Conservation (phyloP, 2,113 vertebrate genomes). For the Odocoileus virginianus region DNA sequence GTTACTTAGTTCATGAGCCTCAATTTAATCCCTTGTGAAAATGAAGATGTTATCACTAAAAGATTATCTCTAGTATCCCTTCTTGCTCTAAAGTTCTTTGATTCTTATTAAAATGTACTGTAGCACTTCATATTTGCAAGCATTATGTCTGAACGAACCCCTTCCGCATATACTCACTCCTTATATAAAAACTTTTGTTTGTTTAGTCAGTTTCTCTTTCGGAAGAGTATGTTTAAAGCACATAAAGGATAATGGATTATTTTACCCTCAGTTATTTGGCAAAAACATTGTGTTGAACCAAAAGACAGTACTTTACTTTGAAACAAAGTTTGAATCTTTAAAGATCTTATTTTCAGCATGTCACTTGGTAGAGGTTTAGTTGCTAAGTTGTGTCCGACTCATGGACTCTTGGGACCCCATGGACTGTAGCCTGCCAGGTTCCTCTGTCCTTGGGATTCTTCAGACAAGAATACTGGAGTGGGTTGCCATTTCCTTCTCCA, state of each 20-base stretch:
- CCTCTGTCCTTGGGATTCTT: neutral
- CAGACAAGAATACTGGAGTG: neutral
- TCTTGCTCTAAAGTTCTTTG: neutral
- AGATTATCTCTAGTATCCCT: neutral
- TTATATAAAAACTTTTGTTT: constrained; percentile 6
- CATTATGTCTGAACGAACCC: neutral
- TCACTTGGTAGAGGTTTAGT: neutral
- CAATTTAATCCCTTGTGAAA: constrained; percentile 13
- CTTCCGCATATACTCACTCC: neutral
- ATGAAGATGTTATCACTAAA: neutral
- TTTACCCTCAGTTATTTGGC: neutral
- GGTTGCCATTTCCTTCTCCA: neutral
- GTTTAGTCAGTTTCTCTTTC: neutral
- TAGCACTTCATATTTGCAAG: constrained; percentile 1
- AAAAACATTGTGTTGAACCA: neutral
- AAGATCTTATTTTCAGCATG: neutral
- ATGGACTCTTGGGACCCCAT: neutral
- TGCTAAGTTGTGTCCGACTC: neutral
- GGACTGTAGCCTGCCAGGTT: neutral
- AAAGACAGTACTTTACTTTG: neutral
- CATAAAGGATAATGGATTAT: neutral
- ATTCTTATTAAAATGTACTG: constrained; percentile 1
- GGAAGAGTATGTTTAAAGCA: neutral
- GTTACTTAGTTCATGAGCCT: constrained; percentile 14
- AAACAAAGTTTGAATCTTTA: constrained; percentile 23